These are phyloP conservation scores for Onychostoma macrolepis DNA, from an alignment of 2,113 vertebrate genomes.

Conservation along the genomic window DNA sequence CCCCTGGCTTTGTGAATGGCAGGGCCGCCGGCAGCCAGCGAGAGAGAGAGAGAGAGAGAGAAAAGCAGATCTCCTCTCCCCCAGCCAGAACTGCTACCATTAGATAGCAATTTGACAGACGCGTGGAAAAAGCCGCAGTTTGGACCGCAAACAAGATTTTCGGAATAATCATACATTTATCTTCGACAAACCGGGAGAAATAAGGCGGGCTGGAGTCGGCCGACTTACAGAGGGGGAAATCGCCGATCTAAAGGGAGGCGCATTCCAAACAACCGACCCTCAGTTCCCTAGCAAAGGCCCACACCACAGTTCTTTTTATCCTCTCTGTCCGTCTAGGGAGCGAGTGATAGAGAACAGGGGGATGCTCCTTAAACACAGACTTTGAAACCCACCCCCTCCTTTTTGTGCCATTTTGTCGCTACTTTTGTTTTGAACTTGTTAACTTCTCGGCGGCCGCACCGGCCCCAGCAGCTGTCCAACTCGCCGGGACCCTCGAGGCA, in stretches of 20 bases:
- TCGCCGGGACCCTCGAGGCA: constrained; percentile 65
- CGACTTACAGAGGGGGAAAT: constrained; percentile 70
- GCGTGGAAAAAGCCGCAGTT: constrained; percentile 68
- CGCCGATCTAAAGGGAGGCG: constrained; percentile 68
- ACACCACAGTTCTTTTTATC: constrained; percentile 72
- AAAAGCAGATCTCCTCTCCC: constrained; percentile 89
- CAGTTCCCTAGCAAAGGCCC: constrained; percentile 82
- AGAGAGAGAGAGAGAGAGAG: constrained; percentile 71
- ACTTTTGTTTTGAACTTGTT: constrained; percentile 79
- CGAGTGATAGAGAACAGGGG: constrained; percentile 62
- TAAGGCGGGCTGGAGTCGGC: constrained; percentile 73
- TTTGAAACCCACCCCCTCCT: constrained; percentile 59
- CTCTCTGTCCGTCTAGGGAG: constrained; percentile 67
- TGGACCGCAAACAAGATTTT: constrained; percentile 65
- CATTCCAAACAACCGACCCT: constrained; percentile 84
- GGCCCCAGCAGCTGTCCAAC: constrained; percentile 76
- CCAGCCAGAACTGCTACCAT: constrained; percentile 87
- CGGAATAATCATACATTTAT: constrained; percentile 7
- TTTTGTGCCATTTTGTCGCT: constrained; percentile 75
- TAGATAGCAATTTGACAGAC: constrained; percentile 96
- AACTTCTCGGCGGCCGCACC: constrained; percentile 71
- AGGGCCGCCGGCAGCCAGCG: constrained; percentile 86
- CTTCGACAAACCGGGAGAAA: constrained; percentile 63
- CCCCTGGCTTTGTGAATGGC: constrained; percentile 93
- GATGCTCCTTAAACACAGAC: constrained; percentile 70